phyloP scores from a whole-genome alignment of 2,797 vertebrate species.

The Spondyliosoma cantharus region DNA sequence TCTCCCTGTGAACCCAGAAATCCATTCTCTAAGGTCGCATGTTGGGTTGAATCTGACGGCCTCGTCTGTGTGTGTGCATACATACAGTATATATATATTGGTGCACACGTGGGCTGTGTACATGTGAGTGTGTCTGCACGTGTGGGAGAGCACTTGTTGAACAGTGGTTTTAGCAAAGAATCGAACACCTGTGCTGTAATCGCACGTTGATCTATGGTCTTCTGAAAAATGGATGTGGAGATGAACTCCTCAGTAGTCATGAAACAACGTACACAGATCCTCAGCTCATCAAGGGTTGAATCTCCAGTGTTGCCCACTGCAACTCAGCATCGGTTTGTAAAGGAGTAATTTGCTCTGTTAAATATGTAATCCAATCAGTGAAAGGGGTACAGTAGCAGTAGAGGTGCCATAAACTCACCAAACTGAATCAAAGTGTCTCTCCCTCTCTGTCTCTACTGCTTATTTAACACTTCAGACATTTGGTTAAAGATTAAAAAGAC shows the following conservation, averaged over 20 bases:
- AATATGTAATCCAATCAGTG: conserved; percentile 48
- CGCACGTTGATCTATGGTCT: conserved; percentile 32
- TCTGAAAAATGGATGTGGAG: conserved; percentile 40
- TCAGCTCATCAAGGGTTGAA: conserved; percentile 33
- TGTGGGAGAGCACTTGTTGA: conserved; percentile 25
- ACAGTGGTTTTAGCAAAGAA: conserved; percentile 22
- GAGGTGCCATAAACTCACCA: conserved; percentile 14
- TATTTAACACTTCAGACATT: conserved; percentile 27
- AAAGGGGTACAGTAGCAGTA: conserved; percentile 17
- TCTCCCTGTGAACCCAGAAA: conserved; percentile 59
- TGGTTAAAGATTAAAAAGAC: conserved; percentile 22
- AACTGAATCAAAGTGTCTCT: conserved; percentile 27
- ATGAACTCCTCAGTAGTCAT: conserved; percentile 14
- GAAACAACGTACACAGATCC: conserved; percentile 25
- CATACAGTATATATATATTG: conserved; percentile 11
- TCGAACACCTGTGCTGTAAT: conserved; percentile 37
- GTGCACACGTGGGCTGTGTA: conserved; percentile 14
- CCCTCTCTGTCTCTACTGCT: conserved; percentile 3
- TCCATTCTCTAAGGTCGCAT: conserved; percentile 65
- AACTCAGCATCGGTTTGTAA: conserved; percentile 32
- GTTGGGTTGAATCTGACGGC: conserved; percentile 38
- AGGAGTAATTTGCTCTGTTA: conserved; percentile 43
- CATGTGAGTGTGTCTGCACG: conserved; percentile 15
- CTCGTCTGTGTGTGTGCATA: conserved; percentile 10
- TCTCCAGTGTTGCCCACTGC: conserved; percentile 16